Conservation (phyloP, 2,888 invertebrate genomes). For the Macaria liturata region DNA sequence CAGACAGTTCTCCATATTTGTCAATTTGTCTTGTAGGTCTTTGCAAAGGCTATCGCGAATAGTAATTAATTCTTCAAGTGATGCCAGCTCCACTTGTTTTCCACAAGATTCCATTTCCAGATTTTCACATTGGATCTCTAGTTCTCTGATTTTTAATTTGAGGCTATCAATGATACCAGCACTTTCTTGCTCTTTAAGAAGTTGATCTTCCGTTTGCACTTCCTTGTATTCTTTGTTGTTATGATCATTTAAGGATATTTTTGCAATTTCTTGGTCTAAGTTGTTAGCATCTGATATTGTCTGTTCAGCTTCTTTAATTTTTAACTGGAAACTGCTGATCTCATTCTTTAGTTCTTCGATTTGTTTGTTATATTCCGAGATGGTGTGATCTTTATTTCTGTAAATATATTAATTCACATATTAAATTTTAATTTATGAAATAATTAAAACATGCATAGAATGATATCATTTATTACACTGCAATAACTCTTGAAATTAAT, state of each 20-base stretch:
- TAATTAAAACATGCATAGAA: too few relatives aligned
- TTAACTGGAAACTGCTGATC: conserved; percentile 55
- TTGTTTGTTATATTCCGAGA: conserved; percentile 69
- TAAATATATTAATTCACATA: conserved; percentile 31
- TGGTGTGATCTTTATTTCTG: conserved; percentile 75
- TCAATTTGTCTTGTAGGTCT: conserved; percentile 72
- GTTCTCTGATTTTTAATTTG: conserved; percentile 51
- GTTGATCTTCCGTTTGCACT: conserved; percentile 12
- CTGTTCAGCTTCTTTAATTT: conserved; percentile 43
- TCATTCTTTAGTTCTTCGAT: conserved; percentile 72
- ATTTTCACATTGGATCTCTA: conserved; percentile 64
- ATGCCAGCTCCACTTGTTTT: conserved; percentile 70
- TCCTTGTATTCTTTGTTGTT: conserved; percentile 12
- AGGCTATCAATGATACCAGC: conserved; percentile 44
- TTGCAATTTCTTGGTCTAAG: conserved; percentile 39
- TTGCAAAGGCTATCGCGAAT: conserved; percentile 74
- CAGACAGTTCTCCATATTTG: conserved; percentile 57
- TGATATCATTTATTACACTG: too few relatives aligned
- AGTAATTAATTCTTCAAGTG: conserved; percentile 70
- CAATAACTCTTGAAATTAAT: background rate
- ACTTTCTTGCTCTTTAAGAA: background rate
- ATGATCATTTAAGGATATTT: conserved; percentile 29
- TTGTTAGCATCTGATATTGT: conserved; percentile 33
- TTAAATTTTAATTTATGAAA: too few relatives aligned
- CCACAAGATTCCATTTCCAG: conserved; percentile 67